These are phyloP conservation scores for Gephyroberyx darwinii DNA, from an alignment of 2,797 vertebrate genomes.

Conservation along the genomic window DNA sequence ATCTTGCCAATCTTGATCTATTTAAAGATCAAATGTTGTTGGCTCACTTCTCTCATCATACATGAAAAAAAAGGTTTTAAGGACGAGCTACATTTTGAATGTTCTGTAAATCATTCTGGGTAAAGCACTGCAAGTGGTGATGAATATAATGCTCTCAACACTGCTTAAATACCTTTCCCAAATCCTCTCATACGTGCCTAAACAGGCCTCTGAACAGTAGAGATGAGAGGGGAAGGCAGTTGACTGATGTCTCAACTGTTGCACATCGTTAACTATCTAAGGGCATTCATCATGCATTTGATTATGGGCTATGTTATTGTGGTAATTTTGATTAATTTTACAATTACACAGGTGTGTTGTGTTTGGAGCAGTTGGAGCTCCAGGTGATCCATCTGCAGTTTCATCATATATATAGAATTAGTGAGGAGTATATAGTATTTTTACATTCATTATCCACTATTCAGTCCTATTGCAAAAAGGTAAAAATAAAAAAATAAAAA, in stretches of 20 bases:
- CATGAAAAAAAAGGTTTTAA: background rate
- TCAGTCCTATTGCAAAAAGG: slow-evolving; percentile 19
- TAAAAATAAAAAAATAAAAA: slow-evolving; percentile 30
- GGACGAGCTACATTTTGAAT: background rate
- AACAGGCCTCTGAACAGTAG: background rate
- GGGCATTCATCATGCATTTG: slow-evolving; percentile 40
- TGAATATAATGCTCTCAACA: background rate
- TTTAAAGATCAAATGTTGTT: background rate
- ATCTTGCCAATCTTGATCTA: background rate
- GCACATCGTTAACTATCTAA: slow-evolving; percentile 13
- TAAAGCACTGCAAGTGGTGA: slow-evolving; percentile 5
- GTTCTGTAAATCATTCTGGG: slow-evolving; percentile 25
- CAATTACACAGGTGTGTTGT: slow-evolving; percentile 55
- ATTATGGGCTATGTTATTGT: slow-evolving; percentile 33
- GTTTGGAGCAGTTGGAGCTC: slow-evolving; percentile 45
- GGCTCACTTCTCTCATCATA: background rate
- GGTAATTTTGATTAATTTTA: slow-evolving; percentile 59
- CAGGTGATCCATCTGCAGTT: slow-evolving; percentile 47
- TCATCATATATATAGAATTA: slow-evolving; percentile 46
- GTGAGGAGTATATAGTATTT: slow-evolving; percentile 40
- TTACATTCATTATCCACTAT: slow-evolving; percentile 72
- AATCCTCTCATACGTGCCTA: too few relatives aligned
- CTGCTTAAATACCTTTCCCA: background rate
- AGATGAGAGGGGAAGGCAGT: background rate
- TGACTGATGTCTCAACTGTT: background rate